phyloP scores from a whole-genome alignment of 2,888 invertebrate genomes.

The Calameuta filiformis region DNA sequence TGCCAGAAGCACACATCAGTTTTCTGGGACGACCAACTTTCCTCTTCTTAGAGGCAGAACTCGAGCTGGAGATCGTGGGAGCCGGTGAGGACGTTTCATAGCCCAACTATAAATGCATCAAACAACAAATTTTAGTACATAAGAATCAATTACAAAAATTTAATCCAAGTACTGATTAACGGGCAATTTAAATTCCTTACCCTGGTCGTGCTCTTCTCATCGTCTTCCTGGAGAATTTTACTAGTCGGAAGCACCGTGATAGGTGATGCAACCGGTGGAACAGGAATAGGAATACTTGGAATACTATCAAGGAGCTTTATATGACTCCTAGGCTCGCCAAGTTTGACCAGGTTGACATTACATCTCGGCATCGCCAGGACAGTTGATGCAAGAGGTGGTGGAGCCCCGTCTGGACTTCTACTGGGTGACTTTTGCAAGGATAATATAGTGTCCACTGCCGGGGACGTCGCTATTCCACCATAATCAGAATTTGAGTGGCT shows the following conservation, averaged over 20 bases:
- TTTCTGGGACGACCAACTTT: slow-evolving; percentile 87
- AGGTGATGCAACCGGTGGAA: slow-evolving; percentile 48
- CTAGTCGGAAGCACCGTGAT: slow-evolving; percentile 40
- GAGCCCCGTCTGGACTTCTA: slow-evolving; percentile 24
- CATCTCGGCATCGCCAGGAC: slow-evolving; percentile 52
- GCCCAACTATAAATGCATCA: slow-evolving; percentile 32
- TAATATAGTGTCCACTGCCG: slow-evolving; percentile 27
- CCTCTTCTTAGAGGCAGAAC: slow-evolving; percentile 75
- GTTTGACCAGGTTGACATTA: slow-evolving; percentile 59
- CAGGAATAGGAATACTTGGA: slow-evolving; percentile 55
- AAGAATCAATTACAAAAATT: not conserved
- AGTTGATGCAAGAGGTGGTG: slow-evolving; percentile 35
- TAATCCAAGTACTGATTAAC: not conserved
- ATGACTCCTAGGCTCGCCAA: slow-evolving; percentile 57
- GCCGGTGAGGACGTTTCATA: slow-evolving; percentile 53
- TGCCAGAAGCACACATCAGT: slow-evolving; percentile 70
- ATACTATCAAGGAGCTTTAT: slow-evolving; percentile 59
- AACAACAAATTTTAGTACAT: not conserved
- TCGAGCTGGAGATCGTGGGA: slow-evolving; percentile 45
- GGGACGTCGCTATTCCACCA: slow-evolving; percentile 29
- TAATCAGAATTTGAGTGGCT: slow-evolving; percentile 52
- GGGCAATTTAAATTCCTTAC: slow-evolving; percentile 12
- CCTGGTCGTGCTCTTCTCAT: slow-evolving; percentile 44
- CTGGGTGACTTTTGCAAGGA: slow-evolving; percentile 40
- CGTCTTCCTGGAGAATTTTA: slow-evolving; percentile 43